These are phyloP conservation scores for Galeruca laticollis DNA, from an alignment of 2,888 invertebrate genomes.

Conservation along the genomic window DNA sequence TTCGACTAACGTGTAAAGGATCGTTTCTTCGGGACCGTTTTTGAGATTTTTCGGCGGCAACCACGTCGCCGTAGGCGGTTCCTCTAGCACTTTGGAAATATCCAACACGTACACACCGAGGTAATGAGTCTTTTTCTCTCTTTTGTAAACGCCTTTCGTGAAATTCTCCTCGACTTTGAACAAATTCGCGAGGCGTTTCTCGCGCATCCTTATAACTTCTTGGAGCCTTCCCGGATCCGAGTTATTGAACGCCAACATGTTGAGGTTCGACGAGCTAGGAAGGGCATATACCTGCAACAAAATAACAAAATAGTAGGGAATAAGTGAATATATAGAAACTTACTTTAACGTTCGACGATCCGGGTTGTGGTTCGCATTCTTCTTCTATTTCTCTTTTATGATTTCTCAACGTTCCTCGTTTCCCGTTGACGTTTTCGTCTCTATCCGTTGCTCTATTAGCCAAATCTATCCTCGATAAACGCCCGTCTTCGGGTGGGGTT, in stretches of 20 bases:
- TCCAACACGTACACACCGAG: conserved; percentile 89
- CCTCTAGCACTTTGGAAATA: conserved; percentile 78
- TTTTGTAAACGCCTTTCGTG: conserved; percentile 52
- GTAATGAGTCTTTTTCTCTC: conserved; percentile 55
- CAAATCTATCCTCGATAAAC: conserved; percentile 56
- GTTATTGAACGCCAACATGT: conserved; percentile 73
- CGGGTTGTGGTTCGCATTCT: conserved; percentile 35
- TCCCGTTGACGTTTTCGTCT: conserved; percentile 82
- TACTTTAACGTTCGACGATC: conserved; percentile 13
- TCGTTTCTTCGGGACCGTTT: conserved; percentile 84
- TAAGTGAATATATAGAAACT: neutral
- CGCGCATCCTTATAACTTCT: conserved; percentile 74
- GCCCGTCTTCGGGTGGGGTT: conserved; percentile 51
- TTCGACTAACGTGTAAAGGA: conserved; percentile 88
- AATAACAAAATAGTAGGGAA: conserved; percentile 4
- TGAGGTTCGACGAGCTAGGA: conserved; percentile 60
- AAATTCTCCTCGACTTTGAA: conserved; percentile 52
- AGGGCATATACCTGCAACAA: conserved; percentile 48
- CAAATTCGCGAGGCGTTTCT: conserved; percentile 53
- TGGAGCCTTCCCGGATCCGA: conserved; percentile 71
- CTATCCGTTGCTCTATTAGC: conserved; percentile 68
- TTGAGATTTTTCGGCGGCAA: conserved; percentile 73
- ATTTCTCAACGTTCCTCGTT: conserved; percentile 70
- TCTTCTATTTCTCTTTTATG: conserved; percentile 58
- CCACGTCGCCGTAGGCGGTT: conserved; percentile 78